phyloP scores from a whole-genome alignment of 2,888 invertebrate genomes.

The Fabriciana adippe region DNA sequence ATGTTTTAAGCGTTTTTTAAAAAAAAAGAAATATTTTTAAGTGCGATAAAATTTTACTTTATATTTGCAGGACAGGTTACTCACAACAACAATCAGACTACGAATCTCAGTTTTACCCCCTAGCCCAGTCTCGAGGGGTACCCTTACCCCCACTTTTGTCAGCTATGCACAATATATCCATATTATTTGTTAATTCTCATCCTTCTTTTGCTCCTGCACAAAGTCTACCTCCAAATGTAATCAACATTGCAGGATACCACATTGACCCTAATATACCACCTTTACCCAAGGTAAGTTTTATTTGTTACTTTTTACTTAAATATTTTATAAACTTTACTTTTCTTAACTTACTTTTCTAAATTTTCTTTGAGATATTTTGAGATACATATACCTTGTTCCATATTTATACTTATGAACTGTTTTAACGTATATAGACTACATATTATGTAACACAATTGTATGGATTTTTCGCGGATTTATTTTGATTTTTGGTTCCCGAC shows the following conservation, averaged over 20 bases:
- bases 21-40: too few relatives aligned
- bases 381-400: too few relatives aligned
- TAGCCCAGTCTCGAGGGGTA: conserved; percentile 52
- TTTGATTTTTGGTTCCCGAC: too few relatives aligned
- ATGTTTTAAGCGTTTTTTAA: too few relatives aligned
- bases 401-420: too few relatives aligned
- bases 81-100: conserved; percentile 39
- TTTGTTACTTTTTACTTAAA: not conserved
- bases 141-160: conserved; percentile 47
- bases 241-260: conserved; percentile 62
- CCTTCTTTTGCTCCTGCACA: conserved; percentile 50
- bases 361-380: too few relatives aligned
- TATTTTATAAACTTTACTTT: not conserved
- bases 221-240: conserved; percentile 56
- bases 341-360: too few relatives aligned
- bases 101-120: conserved; percentile 45
- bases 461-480: too few relatives aligned
- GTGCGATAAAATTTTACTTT: not conserved
- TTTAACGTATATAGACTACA: too few relatives aligned
- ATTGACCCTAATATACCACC: conserved; percentile 52
- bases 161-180: conserved; percentile 51
- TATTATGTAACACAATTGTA: too few relatives aligned
- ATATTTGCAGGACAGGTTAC: conserved; percentile 15
- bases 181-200: conserved; percentile 58
- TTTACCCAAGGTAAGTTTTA: conserved; percentile 55